Percentiles rank a stretch among this genome's conserved stretches.
phyloP scores from a whole-genome alignment of 2,797 vertebrate species.

The Leuciscus waleckii region DNA sequence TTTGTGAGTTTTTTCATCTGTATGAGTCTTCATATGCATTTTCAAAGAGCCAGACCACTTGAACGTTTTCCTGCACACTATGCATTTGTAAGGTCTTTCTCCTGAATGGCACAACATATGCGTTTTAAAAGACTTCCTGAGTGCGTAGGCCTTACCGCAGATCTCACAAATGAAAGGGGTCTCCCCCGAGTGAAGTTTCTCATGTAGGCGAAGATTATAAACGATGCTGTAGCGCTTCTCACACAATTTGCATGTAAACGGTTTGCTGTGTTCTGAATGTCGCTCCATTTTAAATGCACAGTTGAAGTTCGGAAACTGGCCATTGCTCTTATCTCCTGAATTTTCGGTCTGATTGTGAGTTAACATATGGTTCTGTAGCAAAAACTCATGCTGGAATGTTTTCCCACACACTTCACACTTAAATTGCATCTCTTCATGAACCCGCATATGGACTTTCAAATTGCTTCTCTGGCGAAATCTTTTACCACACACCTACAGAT shows the following conservation, averaged over 20 bases:
- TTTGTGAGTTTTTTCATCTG: constrained; percentile 76
- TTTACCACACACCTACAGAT: constrained; percentile 72
- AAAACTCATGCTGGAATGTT: constrained; percentile 66
- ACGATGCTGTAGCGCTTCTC: constrained; percentile 45
- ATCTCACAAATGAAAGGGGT: constrained; percentile 75
- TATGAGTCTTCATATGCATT: constrained; percentile 73
- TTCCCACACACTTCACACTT: constrained; percentile 67
- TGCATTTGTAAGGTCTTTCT: constrained; percentile 59
- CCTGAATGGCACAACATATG: constrained; percentile 78
- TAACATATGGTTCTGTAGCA: constrained; percentile 57
- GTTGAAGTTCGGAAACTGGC: constrained; percentile 30
- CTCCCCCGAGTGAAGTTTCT: constrained; percentile 68
- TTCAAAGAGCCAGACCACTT: constrained; percentile 58
- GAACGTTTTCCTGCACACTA: constrained; percentile 58
- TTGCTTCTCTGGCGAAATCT: constrained; percentile 76
- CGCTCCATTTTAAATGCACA: constrained; percentile 60
- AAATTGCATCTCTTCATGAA: constrained; percentile 61
- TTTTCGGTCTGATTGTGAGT: constrained; percentile 18
- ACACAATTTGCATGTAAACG: constrained; percentile 47
- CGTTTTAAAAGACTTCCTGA: constrained; percentile 75
- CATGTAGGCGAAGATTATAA: constrained; percentile 61
- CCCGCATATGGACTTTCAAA: constrained; percentile 73
- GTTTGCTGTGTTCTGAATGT: constrained; percentile 45
- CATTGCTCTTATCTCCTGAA: not conserved
- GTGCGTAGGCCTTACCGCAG: constrained; percentile 79